Evolutionary conservation across 1,140 invertebrate genomes (phyloP).

Genomic region (Cherax quadricarinatus): DNA sequence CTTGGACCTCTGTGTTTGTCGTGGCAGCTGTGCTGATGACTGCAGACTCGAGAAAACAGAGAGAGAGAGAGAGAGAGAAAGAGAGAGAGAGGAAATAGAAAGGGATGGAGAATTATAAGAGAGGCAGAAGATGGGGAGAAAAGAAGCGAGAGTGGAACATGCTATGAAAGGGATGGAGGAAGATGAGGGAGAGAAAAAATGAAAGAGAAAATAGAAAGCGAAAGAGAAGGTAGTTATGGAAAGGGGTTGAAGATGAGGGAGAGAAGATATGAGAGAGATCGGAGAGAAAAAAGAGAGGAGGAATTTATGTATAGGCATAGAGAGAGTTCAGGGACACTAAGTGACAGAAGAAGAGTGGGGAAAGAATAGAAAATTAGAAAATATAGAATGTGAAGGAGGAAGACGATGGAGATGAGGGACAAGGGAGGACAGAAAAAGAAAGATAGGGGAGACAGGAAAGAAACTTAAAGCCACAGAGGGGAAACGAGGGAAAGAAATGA

Average conservation of each 20-base stretch:
- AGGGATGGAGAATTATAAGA: background rate
- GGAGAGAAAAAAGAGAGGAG: background rate
- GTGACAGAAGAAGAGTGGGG: too few species aligned
- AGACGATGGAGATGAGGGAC: too few species aligned
- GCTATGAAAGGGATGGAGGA: background rate
- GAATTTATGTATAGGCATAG: background rate
- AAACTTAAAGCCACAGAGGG: too few species aligned
- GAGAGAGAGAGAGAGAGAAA: constrained; percentile 19
- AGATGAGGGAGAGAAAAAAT: background rate
- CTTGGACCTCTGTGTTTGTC: constrained; percentile 42
- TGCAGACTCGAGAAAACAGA: background rate
- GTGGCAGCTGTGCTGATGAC: background rate
- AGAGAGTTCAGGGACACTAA: too few species aligned
- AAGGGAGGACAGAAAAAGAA: too few species aligned
- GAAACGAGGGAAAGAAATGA: too few species aligned
- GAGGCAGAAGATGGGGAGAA: background rate
- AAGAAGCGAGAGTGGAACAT: background rate
- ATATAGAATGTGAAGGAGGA: too few species aligned
- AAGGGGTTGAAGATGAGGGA: background rate
- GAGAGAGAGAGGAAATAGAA: constrained; percentile 1
- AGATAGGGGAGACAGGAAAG: too few species aligned
- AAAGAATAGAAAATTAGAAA: too few species aligned
- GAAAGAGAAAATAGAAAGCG: background rate
- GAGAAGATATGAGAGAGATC: background rate
- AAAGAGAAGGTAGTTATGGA: background rate